Percentiles rank a stretch among this genome's conserved stretches.
Evolutionary conservation across 2,888 invertebrate species (phyloP).

Genomic region (Strigamia transsilvanica): DNA sequence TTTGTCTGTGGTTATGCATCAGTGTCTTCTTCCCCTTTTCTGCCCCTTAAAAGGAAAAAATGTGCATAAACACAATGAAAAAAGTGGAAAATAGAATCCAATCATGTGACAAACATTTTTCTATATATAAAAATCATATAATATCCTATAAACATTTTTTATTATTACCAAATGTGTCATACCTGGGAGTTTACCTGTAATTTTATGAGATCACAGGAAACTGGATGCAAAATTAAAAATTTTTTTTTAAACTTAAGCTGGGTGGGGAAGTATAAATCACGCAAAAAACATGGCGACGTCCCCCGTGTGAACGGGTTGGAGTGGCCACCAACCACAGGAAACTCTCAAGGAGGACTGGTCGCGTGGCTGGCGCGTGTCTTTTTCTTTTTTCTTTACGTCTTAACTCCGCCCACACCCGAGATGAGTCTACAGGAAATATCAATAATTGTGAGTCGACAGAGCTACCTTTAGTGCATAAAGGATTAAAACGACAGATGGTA

Average conservation of each 20-base stretch:
- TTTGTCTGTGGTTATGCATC: slow-evolving; percentile 3
- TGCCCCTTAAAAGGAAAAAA: too few species aligned
- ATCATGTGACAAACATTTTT: slow-evolving; percentile 19
- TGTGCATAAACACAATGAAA: slow-evolving; percentile 5
- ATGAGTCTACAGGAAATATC: slow-evolving; percentile 40
- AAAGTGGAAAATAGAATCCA: neutral
- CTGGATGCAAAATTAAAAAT: neutral
- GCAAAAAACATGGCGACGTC: slow-evolving; percentile 41
- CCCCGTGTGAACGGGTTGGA: slow-evolving; percentile 41
- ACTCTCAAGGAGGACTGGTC: slow-evolving; percentile 46
- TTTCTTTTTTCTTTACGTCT: slow-evolving; percentile 11
- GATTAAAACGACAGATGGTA: slow-evolving; percentile 43
- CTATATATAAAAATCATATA: neutral
- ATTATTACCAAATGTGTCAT: slow-evolving; percentile 31
- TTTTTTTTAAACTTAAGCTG: neutral
- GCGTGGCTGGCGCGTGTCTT: slow-evolving; percentile 49
- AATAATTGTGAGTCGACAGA: neutral
- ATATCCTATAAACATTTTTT: neutral
- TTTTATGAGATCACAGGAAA: slow-evolving; percentile 46
- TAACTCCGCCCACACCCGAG: slow-evolving; percentile 15
- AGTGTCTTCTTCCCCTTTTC: slow-evolving; percentile 22
- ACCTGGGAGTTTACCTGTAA: slow-evolving; percentile 20
- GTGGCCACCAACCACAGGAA: slow-evolving; percentile 48
- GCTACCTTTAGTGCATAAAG: neutral
- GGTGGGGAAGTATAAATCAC: slow-evolving; percentile 43